These are phyloP conservation scores for Bostrychus sinensis DNA, from an alignment of 2,113 vertebrate genomes.

Conservation along the genomic window DNA sequence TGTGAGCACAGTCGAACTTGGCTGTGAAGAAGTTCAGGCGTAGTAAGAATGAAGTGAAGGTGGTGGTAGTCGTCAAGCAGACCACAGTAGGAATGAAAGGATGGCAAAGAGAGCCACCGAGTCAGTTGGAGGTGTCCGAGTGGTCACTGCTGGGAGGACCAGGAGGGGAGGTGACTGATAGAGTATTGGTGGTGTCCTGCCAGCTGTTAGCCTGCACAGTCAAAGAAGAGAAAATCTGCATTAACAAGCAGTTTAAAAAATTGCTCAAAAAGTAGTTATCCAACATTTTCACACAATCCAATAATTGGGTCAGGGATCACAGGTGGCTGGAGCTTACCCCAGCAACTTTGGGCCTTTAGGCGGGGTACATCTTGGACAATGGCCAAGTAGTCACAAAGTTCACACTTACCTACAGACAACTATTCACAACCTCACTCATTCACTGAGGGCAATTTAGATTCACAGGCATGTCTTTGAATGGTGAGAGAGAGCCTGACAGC, in stretches of 20 bases:
- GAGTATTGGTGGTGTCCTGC: slow-evolving; percentile 84
- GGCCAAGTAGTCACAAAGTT: too few species aligned
- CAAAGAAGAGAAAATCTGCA: slow-evolving; percentile 7
- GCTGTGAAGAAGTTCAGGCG: slow-evolving; percentile 32
- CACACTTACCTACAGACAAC: too few species aligned
- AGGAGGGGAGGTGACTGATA: slow-evolving; percentile 81
- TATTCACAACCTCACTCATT: too few species aligned
- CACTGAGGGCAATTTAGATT: too few species aligned
- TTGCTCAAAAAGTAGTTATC: too few species aligned
- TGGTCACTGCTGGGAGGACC: slow-evolving; percentile 83
- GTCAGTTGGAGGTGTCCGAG: slow-evolving; percentile 87
- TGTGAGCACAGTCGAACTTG: slow-evolving; percentile 35
- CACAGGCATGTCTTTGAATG: too few species aligned
- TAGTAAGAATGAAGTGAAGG: slow-evolving; percentile 21
- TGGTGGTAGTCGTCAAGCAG: slow-evolving; percentile 41
- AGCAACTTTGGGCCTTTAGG: too few species aligned
- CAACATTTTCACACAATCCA: too few species aligned
- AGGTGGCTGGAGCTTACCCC: too few species aligned
- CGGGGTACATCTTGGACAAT: too few species aligned
- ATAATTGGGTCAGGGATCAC: too few species aligned
- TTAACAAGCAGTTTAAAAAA: slow-evolving; percentile 23
- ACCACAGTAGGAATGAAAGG: slow-evolving; percentile 45
- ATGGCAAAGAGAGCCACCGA: slow-evolving; percentile 42
- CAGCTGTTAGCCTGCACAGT: slow-evolving; percentile 85
- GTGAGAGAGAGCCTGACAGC: too few species aligned